Conservation (phyloP, 2,113 vertebrate genomes). For the Petroica traversi region DNA sequence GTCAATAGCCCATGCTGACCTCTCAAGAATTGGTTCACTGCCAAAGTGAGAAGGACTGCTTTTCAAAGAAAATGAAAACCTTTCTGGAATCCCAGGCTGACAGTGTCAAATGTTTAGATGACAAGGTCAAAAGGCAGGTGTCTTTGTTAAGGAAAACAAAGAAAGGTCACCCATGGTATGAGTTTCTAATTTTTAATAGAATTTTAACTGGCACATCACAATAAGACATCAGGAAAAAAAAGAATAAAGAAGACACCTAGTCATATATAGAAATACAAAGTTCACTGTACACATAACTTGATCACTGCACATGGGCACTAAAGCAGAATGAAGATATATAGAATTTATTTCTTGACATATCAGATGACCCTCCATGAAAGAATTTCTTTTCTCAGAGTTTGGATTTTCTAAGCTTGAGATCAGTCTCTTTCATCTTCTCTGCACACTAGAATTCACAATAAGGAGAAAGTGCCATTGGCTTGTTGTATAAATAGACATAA, state of each 20-base stretch:
- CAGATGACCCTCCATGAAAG: neutral
- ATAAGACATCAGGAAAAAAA: neutral
- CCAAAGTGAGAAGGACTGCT: neutral
- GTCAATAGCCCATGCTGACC: neutral
- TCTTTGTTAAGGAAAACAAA: neutral
- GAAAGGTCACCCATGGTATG: neutral
- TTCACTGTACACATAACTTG: neutral
- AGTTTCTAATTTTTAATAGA: neutral
- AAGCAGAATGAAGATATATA: neutral
- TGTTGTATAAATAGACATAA: neutral
- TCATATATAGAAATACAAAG: neutral
- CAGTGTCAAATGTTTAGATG: neutral
- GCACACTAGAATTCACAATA: neutral
- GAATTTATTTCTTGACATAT: neutral
- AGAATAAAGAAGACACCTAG: neutral
- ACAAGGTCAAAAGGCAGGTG: neutral
- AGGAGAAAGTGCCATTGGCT: neutral
- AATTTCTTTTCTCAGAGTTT: neutral
- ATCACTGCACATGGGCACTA: neutral
- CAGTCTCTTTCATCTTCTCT: neutral
- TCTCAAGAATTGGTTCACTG: neutral
- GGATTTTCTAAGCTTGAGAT: neutral
- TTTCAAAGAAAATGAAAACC: constrained; percentile 8
- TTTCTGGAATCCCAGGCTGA: neutral
- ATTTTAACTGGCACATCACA: neutral